Conservation (phyloP, 1,140 invertebrate species). For the Drosophila orena region DNA sequence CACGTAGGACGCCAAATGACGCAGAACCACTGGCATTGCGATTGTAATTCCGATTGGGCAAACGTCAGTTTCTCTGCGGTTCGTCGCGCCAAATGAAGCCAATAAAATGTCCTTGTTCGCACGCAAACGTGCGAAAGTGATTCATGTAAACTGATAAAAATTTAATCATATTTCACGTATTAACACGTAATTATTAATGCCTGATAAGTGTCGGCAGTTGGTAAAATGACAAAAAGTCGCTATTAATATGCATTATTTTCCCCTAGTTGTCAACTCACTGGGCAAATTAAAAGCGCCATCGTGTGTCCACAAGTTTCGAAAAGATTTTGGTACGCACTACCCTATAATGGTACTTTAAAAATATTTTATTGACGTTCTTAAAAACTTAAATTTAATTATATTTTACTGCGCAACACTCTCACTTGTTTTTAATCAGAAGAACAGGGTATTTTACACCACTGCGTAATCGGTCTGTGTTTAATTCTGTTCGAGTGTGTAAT, state of each 20-base stretch:
- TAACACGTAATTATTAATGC: conserved; percentile 67
- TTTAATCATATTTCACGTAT: conserved; percentile 63
- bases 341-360: not conserved
- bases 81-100: conserved; percentile 63
- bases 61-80: conserved; percentile 35
- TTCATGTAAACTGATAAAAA: conserved; percentile 60
- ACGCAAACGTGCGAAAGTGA: conserved; percentile 46
- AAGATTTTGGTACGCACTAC: not conserved
- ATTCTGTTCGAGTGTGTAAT: conserved; percentile 17
- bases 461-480: conserved; percentile 8
- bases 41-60: conserved; percentile 39
- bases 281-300: conserved; percentile 8
- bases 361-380: not conserved
- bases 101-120: conserved; percentile 49
- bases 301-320: not conserved
- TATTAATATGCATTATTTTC: conserved; percentile 45
- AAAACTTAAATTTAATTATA: not conserved
- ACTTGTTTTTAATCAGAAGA: not conserved
- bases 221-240: conserved; percentile 46
- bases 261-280: conserved; percentile 17
- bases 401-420: not conserved
- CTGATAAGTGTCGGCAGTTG: conserved; percentile 53
- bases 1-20: conserved; percentile 47
- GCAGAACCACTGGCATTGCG: conserved; percentile 50
- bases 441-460: conserved; percentile 18